Conservation (phyloP, 2,888 invertebrate genomes). For the Zelleria hepariella region DNA sequence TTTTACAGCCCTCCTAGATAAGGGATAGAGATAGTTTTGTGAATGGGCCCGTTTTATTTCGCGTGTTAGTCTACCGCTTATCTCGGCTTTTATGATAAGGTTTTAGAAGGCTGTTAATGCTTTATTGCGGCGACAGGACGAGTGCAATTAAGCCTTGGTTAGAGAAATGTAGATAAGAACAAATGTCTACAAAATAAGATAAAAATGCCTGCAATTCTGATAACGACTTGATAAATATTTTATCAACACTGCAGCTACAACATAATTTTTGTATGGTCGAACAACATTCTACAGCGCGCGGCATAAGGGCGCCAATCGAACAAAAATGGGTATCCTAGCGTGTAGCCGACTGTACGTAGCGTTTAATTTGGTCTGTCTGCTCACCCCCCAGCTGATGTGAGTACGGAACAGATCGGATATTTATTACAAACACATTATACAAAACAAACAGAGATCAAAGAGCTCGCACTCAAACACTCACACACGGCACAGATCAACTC, state of each 20-base stretch:
- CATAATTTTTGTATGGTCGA: too few relatives aligned
- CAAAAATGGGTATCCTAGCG: too few relatives aligned
- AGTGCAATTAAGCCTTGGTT: neutral
- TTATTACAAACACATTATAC: conserved; percentile 1
- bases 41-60: neutral
- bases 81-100: neutral
- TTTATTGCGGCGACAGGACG: neutral
- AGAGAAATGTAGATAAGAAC: neutral
- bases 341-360: too few relatives aligned
- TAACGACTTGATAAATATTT: neutral
- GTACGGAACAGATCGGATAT: too few relatives aligned
- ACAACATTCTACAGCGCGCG: too few relatives aligned
- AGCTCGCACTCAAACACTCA: neutral
- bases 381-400: too few relatives aligned
- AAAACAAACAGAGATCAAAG: conserved; percentile 3
- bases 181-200: neutral
- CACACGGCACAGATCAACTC: too few relatives aligned
- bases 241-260: too few relatives aligned
- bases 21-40: neutral
- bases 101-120: neutral
- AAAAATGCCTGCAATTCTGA: neutral
- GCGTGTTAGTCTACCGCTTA: neutral
- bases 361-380: too few relatives aligned
- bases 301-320: too few relatives aligned
- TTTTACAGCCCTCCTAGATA: neutral